Conservation (phyloP, 2,888 invertebrate genomes). For the Dione juno region DNA sequence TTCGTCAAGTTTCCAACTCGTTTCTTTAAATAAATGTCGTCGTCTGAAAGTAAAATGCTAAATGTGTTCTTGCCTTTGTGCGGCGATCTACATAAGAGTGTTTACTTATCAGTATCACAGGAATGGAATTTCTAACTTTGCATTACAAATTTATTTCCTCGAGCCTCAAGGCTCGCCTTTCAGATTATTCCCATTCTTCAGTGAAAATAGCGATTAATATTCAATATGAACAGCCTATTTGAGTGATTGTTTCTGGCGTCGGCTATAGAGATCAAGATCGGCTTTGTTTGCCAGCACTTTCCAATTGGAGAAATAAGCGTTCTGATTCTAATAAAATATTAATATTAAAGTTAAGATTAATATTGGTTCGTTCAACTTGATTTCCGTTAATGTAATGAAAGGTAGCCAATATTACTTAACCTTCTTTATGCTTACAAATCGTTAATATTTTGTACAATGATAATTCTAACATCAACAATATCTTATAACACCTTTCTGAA, state of each 20-base stretch:
- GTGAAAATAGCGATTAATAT: constrained; percentile 82
- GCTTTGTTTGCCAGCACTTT: constrained; percentile 61
- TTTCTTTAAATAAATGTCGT: constrained; percentile 61
- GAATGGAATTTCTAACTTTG: constrained; percentile 82
- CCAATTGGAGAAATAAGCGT: constrained; percentile 65
- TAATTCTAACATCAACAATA: background rate
- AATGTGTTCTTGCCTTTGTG: constrained; percentile 75
- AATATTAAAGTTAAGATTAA: constrained; percentile 56
- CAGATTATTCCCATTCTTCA: constrained; percentile 78
- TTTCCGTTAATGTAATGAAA: constrained; percentile 44
- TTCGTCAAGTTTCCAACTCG: constrained; percentile 59
- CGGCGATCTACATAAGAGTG: constrained; percentile 62
- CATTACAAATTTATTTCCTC: constrained; percentile 82
- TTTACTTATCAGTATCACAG: constrained; percentile 79
- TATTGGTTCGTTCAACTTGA: constrained; percentile 40
- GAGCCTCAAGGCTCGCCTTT: constrained; percentile 67
- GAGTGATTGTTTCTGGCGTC: constrained; percentile 76
- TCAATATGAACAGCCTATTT: constrained; percentile 81
- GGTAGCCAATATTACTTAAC: constrained; percentile 30
- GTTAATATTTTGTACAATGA: constrained; percentile 2
- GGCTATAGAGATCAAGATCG: constrained; percentile 61
- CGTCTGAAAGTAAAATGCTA: constrained; percentile 70
- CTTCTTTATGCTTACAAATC: constrained; percentile 13
- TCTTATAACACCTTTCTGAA: constrained; percentile 49
- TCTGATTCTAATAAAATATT: constrained; percentile 66